phyloP scores from a whole-genome alignment of 2,113 vertebrate species.

The Paratilapia polleni region DNA sequence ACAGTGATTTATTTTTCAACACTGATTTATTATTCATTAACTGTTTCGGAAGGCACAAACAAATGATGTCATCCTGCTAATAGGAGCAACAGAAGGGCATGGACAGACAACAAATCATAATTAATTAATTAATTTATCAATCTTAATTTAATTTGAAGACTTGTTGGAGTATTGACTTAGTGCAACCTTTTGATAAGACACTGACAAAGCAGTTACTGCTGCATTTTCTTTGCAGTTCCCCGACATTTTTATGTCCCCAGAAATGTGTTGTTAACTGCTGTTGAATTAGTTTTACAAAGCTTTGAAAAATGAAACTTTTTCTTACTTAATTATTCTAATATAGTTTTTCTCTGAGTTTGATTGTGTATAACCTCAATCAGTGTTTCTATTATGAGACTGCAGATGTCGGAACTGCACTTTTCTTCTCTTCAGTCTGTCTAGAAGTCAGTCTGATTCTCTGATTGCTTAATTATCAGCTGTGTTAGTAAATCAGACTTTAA shows the following conservation, averaged over 20 bases:
- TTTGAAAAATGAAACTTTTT: background rate
- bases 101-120: background rate
- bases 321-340: background rate
- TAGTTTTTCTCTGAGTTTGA: background rate
- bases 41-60: background rate
- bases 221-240: background rate
- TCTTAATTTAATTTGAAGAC: background rate
- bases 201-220: background rate
- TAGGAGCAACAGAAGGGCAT: background rate
- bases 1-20: background rate
- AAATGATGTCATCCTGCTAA: background rate
- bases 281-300: background rate
- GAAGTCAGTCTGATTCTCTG: background rate
- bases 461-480: background rate
- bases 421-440: background rate
- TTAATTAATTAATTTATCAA: background rate
- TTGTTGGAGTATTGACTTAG: background rate
- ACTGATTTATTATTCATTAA: background rate
- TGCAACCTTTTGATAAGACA: background rate
- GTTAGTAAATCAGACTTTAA: background rate
- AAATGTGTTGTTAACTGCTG: background rate
- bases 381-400: background rate
- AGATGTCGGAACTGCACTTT: background rate
- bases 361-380: background rate
- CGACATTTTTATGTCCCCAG: background rate